A percentile compares a stretch with the other conserved stretches of the same genome.
Conservation (phyloP, 1,140 invertebrate species). For the Globodera rostochiensis region DNA sequence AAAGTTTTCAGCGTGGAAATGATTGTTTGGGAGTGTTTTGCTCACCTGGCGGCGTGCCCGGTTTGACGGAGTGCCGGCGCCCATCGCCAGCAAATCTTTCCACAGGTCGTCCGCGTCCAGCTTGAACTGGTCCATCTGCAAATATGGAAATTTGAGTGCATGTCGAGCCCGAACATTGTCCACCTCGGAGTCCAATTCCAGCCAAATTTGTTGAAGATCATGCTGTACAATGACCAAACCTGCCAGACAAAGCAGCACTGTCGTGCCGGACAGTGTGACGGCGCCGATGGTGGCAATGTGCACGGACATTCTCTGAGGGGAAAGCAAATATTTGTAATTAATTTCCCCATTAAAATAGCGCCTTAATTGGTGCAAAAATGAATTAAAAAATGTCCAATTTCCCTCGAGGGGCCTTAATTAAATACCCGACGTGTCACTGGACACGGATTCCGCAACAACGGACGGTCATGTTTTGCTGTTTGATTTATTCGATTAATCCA, state of each 20-base stretch:
- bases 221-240: slow-evolving; percentile 52
- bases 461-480: slow-evolving; percentile 1
- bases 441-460: neutral
- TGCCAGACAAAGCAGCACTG: slow-evolving; percentile 55
- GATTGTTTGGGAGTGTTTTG: neutral
- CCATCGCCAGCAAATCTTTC: slow-evolving; percentile 57
- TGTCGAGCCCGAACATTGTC: slow-evolving; percentile 1
- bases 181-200: slow-evolving; percentile 58
- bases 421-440: too few species aligned
- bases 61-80: slow-evolving; percentile 57
- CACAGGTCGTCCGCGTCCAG: slow-evolving; percentile 57
- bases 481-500: neutral
- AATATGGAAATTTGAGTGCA: neutral
- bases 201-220: slow-evolving; percentile 59
- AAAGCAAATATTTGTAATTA: too few species aligned
- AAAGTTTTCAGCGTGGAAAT: too few species aligned
- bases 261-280: slow-evolving; percentile 54
- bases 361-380: too few species aligned
- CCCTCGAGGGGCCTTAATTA: too few species aligned
- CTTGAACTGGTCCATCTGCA: slow-evolving; percentile 49
- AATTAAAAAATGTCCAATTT: too few species aligned
- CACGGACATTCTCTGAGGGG: neutral
- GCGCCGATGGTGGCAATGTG: slow-evolving; percentile 56
- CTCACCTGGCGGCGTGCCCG: slow-evolving; percentile 55
- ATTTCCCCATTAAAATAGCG: too few species aligned